A percentile compares a stretch with the other conserved stretches of the same genome.
Evolutionary conservation across 37 sponge, comb jelly and placozoan genomes (phyloP).

Genomic region (Chondrosia reniformis): DNA sequence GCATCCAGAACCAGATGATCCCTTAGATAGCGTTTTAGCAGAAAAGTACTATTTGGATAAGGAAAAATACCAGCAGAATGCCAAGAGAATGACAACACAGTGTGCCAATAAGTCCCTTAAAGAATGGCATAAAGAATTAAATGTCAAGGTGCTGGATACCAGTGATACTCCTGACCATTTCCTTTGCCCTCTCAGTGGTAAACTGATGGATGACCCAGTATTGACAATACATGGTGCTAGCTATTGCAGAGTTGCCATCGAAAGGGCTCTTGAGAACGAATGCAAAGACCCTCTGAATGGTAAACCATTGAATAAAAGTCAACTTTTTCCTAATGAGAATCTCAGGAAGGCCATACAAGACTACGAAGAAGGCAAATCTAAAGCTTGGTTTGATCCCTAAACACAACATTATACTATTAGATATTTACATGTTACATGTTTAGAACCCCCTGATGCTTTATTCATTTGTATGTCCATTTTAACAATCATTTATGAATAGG

Average conservation of each 20-base stretch:
- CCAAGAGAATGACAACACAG: not conserved
- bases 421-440: too few species aligned
- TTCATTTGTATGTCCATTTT: too few species aligned
- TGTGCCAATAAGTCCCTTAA: constrained; percentile 18
- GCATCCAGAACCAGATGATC: constrained; percentile 41
- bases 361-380: not conserved
- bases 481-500: too few species aligned
- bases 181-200: constrained; percentile 15
- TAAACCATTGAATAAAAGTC: constrained; percentile 19
- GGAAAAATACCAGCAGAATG: constrained; percentile 14
- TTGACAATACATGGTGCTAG: constrained; percentile 29
- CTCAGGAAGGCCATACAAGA: not conserved
- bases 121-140: constrained; percentile 29
- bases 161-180: constrained; percentile 5
- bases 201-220: constrained; percentile 30
- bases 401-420: too few species aligned
- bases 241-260: constrained; percentile 24
- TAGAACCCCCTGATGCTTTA: too few species aligned
- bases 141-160: not conserved
- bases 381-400: too few species aligned
- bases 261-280: not conserved
- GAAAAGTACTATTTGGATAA: constrained; percentile 28
- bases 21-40: constrained; percentile 34
- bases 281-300: constrained; percentile 18
- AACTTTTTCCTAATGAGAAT: not conserved